A percentile compares a stretch with the other conserved stretches of the same genome.
Evolutionary conservation across 1,140 invertebrate genomes (phyloP).

Genomic region (Musca vetustissima): DNA sequence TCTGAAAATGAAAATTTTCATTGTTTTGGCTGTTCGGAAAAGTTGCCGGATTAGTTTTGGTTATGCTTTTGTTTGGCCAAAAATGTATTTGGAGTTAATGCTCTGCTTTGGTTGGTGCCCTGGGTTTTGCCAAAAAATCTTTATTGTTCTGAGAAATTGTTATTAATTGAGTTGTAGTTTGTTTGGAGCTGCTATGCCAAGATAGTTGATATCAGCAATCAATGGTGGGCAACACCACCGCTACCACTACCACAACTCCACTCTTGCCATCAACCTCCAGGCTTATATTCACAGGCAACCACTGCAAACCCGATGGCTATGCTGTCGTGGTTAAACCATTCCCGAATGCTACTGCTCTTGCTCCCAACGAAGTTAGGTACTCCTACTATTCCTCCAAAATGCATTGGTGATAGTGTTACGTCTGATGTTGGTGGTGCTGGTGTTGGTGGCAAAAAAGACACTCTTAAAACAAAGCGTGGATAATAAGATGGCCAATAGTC

Average conservation of each 20-base stretch:
- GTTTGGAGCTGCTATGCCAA: not conserved
- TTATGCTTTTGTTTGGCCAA: too few species aligned
- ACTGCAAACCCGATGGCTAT: not conserved
- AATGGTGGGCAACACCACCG: slow-evolving; percentile 13
- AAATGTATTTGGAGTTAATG: too few species aligned
- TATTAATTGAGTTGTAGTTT: slow-evolving; percentile 52
- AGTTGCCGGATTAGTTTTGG: not conserved
- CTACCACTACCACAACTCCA: not conserved
- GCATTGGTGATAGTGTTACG: too few species aligned
- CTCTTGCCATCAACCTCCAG: not conserved
- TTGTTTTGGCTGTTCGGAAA: not conserved
- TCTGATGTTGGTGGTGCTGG: too few species aligned
- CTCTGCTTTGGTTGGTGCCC: not conserved
- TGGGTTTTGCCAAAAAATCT: slow-evolving; percentile 24
- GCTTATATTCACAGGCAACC: not conserved
- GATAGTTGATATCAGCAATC: slow-evolving; percentile 21
- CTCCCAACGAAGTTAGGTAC: too few species aligned
- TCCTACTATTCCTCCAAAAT: too few species aligned
- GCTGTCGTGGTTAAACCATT: not conserved
- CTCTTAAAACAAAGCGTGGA: slow-evolving; percentile 17
- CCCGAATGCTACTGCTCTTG: not conserved
- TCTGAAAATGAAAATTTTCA: not conserved
- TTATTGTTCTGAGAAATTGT: slow-evolving; percentile 50
- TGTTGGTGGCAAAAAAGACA: slow-evolving; percentile 11
- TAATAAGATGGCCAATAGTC: slow-evolving; percentile 7